These are phyloP conservation scores for Lethrus apterus DNA, from an alignment of 1,140 invertebrate species.

Conservation along the genomic window DNA sequence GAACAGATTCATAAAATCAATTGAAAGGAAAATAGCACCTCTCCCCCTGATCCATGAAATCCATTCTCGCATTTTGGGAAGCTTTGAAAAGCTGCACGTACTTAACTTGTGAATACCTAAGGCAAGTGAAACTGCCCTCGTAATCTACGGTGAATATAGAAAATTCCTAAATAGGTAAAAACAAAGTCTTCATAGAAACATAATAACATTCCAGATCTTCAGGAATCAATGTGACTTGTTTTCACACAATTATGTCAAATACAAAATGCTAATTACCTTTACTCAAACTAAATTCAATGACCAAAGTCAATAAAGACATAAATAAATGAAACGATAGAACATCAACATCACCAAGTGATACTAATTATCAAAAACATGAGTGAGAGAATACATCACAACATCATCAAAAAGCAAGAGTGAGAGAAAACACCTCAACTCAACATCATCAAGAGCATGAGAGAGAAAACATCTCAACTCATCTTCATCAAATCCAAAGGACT, in stretches of 20 bases:
- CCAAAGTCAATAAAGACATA: too few relatives aligned
- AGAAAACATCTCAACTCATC: too few relatives aligned
- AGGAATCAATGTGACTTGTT: background rate
- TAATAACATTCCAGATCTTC: background rate
- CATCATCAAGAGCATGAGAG: too few relatives aligned
- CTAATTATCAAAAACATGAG: too few relatives aligned
- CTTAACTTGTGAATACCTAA: background rate
- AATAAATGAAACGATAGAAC: too few relatives aligned
- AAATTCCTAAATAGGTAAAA: background rate
- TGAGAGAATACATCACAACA: too few relatives aligned
- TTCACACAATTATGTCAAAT: conserved; percentile 1
- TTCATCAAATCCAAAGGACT: too few relatives aligned
- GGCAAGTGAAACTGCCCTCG: conserved; percentile 3
- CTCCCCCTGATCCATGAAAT: conserved; percentile 8
- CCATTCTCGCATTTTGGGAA: background rate
- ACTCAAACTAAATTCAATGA: too few relatives aligned
- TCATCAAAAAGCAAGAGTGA: too few relatives aligned
- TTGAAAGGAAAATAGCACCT: conserved; percentile 9
- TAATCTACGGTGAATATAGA: background rate
- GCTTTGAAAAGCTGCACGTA: background rate
- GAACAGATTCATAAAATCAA: conserved; percentile 36
- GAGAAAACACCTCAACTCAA: too few relatives aligned
- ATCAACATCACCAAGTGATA: too few relatives aligned
- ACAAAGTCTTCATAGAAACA: background rate
- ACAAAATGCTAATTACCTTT: too few relatives aligned